Evolutionary conservation across 1,140 invertebrate genomes (phyloP).

Genomic region (Neelides sp.): DNA sequence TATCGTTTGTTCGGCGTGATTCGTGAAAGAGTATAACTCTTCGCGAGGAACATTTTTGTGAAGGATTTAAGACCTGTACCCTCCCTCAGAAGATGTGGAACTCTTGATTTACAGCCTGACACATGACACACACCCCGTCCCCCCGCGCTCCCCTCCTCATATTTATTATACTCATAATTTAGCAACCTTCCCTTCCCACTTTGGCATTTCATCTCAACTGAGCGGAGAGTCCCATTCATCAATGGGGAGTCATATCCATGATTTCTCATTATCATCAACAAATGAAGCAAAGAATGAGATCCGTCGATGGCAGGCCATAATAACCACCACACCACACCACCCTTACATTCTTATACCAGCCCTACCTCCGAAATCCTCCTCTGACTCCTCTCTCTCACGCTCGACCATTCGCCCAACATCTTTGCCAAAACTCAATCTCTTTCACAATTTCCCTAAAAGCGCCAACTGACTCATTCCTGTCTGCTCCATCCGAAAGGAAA

Average conservation of each 20-base stretch:
- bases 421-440: too few species aligned
- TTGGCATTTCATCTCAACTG: too few species aligned
- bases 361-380: constrained; percentile 3
- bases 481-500: constrained; percentile 3
- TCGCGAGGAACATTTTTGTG: constrained; percentile 28
- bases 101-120: constrained; percentile 29
- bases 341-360: too few species aligned
- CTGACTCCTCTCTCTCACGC: constrained; percentile 12
- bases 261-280: too few species aligned
- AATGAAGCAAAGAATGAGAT: too few species aligned
- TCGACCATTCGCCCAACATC: too few species aligned
- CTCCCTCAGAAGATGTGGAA: constrained; percentile 26
- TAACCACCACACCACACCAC: too few species aligned
- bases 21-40: constrained; percentile 30
- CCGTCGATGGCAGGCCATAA: neutral
- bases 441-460: constrained; percentile 5
- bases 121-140: constrained; percentile 16
- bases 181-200: too few species aligned
- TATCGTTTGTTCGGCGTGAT: constrained; percentile 29
- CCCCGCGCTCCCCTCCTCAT: constrained; percentile 16
- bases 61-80: constrained; percentile 22
- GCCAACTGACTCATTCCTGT: constrained; percentile 7
- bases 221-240: too few species aligned
- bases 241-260: too few species aligned
- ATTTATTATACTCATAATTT: too few species aligned